These are phyloP conservation scores for Neoaliturus tenellus DNA, from an alignment of 2,888 invertebrate species.

Conservation along the genomic window DNA sequence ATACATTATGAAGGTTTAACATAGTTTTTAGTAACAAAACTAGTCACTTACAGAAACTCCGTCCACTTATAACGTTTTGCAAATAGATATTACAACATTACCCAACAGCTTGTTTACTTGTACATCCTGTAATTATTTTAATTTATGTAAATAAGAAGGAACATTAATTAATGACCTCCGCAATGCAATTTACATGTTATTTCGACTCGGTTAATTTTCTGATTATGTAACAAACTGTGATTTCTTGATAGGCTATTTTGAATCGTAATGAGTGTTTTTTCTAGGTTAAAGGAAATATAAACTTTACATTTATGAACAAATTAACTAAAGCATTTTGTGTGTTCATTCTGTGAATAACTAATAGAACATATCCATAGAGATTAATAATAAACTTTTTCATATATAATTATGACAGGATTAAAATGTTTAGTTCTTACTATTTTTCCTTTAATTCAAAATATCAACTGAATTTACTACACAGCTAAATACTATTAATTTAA, in stretches of 20 bases:
- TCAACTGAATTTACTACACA: no score
- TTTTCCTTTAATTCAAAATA: no score
- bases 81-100: not conserved
- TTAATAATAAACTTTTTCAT: not conserved
- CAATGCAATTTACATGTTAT: not conserved
- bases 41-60: not conserved
- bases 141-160: not conserved
- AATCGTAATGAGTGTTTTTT: not conserved
- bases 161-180: slow-evolving; percentile 3
- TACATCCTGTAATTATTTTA: not conserved
- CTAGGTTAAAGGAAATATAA: not conserved
- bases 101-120: not conserved
- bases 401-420: not conserved
- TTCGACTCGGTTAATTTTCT: slow-evolving; percentile 7
- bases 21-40: no score
- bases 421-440: no score
- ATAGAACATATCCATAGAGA: not conserved
- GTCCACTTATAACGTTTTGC: not conserved
- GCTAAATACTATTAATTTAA: no score
- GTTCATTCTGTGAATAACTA: not conserved
- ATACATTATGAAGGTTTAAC: not conserved
- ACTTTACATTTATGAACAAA: not conserved
- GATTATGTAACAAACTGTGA: not conserved
- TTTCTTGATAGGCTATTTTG: not conserved
- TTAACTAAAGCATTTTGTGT: no score